Evolutionary conservation across 1,140 invertebrate species (phyloP).

Genomic region (Tribolium madens): DNA sequence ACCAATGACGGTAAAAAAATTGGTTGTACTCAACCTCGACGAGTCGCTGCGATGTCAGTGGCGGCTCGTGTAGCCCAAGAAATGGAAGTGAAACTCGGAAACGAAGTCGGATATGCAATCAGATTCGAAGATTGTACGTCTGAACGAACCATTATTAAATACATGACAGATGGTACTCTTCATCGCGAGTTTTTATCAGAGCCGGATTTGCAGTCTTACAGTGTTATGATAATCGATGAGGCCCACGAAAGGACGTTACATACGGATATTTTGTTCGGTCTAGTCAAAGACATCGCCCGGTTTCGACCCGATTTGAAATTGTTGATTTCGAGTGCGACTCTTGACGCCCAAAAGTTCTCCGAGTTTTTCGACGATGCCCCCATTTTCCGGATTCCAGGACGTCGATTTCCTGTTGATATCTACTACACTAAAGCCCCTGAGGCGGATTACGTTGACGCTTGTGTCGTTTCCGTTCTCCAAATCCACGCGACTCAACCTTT

Average conservation of each 20-base stretch:
- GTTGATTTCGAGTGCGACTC: conserved; percentile 96
- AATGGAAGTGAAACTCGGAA: conserved; percentile 98
- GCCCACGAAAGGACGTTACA: conserved; percentile 98
- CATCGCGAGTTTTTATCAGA: conserved; percentile 97
- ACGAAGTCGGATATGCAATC: conserved; percentile 99
- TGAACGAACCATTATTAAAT: conserved; percentile 96
- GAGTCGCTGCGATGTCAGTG: conserved; percentile 99
- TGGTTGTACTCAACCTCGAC: conserved; percentile 94
- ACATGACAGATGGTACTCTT: conserved; percentile 99
- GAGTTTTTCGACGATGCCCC: conserved; percentile 99
- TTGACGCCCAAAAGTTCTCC: conserved; percentile 99
- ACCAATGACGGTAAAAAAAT: conserved; percentile 85
- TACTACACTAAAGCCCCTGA: conserved; percentile 99
- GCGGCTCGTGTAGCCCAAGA: conserved; percentile 98
- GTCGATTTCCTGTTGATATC: conserved; percentile 91
- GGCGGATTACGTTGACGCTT: conserved; percentile 98
- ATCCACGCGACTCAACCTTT: conserved; percentile 97
- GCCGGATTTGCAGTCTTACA: conserved; percentile 94
- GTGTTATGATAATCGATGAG: conserved; percentile 99
- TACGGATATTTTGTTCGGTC: conserved; percentile 97
- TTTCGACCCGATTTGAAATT: conserved; percentile 96
- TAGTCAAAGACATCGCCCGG: conserved; percentile 97
- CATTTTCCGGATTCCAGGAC: conserved; percentile 96
- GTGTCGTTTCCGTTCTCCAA: conserved; percentile 95
- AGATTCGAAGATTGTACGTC: conserved; percentile 99